A percentile compares a stretch with the other conserved stretches of the same genome.
phyloP scores from a whole-genome alignment of 2,797 vertebrate genomes.

The Eremophila alpestris region DNA sequence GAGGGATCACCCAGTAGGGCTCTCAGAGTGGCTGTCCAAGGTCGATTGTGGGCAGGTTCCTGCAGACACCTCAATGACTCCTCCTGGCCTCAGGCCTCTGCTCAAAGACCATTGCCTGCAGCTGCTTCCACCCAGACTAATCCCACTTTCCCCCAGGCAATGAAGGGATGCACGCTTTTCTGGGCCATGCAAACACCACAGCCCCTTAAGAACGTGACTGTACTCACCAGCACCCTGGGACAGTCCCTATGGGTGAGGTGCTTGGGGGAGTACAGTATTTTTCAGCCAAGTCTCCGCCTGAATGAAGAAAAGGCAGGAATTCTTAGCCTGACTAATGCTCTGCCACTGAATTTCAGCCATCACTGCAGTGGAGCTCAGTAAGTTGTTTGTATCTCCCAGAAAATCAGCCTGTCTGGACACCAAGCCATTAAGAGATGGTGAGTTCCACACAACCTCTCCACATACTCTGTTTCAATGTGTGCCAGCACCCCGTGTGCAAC shows the following conservation, averaged over 20 bases:
- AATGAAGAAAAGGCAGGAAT: neutral
- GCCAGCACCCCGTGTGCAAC: neutral
- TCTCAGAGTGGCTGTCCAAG: neutral
- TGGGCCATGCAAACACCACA: neutral
- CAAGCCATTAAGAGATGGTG: neutral
- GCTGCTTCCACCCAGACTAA: neutral
- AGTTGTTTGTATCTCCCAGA: neutral
- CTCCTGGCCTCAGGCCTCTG: neutral
- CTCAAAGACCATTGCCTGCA: neutral
- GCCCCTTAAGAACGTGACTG: neutral
- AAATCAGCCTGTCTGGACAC: neutral
- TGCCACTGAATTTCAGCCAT: neutral
- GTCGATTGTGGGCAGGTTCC: neutral
- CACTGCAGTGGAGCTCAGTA: neutral
- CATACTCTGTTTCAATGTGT: neutral
- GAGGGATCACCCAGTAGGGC: rapidly evolving
- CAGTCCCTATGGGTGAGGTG: neutral
- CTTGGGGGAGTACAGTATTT: rapidly evolving
- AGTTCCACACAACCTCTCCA: neutral
- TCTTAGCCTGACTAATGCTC: neutral
- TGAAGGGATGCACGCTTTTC: neutral
- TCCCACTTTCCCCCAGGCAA: rapidly evolving
- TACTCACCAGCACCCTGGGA: neutral
- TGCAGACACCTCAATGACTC: neutral
- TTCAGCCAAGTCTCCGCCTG: neutral